Evolutionary conservation across 2,888 invertebrate genomes (phyloP).

Genomic region (Lutraria lutraria): DNA sequence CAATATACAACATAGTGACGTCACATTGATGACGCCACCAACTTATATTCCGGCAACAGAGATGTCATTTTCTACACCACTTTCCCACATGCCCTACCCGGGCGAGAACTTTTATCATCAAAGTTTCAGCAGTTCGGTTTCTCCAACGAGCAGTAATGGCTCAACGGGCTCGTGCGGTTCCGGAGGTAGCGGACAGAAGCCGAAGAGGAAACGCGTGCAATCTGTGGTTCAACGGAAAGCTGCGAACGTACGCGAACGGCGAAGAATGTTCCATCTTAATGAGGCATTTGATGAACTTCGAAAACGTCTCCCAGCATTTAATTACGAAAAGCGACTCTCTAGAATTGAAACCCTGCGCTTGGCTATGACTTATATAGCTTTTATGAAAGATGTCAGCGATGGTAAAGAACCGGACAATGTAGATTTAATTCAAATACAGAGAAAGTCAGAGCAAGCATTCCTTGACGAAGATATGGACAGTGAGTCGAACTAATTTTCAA

Average conservation of each 20-base stretch:
- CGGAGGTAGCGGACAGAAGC: constrained; percentile 69
- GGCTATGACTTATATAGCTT: constrained; percentile 98
- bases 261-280: constrained; percentile 83
- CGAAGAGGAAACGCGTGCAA: constrained; percentile 82
- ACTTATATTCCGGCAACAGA: constrained; percentile 61
- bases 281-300: constrained; percentile 82
- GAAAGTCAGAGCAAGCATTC: constrained; percentile 38
- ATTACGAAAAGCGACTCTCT: constrained; percentile 83
- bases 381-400: constrained; percentile 94
- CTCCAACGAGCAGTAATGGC: constrained; percentile 48
- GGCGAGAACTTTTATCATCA: constrained; percentile 60
- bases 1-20: constrained; percentile 56
- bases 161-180: constrained; percentile 38
- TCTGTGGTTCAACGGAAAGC: constrained; percentile 81
- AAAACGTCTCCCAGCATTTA: constrained; percentile 83
- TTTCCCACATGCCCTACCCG: constrained; percentile 58
- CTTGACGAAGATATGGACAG: constrained; percentile 9
- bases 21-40: constrained; percentile 48
- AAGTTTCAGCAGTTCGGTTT: constrained; percentile 51
- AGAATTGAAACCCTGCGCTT: constrained; percentile 93
- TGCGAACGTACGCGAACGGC: constrained; percentile 82
- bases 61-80: constrained; percentile 58
- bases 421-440: constrained; percentile 63
- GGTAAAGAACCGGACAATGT: constrained; percentile 80
- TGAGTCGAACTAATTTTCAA: not conserved